These are phyloP conservation scores for Octodon degus DNA, from an alignment of 2,113 vertebrate genomes.

Conservation along the genomic window DNA sequence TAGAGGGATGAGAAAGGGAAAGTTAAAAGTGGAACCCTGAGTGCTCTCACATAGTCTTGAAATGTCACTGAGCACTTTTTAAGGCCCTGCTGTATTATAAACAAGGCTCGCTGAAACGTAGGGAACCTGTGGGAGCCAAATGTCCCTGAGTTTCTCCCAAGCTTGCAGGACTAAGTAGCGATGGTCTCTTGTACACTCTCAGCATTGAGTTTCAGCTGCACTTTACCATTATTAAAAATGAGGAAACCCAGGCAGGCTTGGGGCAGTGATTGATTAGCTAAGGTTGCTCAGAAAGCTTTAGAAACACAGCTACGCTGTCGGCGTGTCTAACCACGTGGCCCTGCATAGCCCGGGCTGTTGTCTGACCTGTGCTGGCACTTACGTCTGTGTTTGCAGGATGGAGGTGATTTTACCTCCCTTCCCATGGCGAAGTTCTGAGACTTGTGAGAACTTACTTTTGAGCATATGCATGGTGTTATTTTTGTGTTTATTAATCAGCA, in stretches of 20 bases:
- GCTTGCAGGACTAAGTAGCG: background rate
- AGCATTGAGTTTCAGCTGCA: background rate
- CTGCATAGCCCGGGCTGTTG: background rate
- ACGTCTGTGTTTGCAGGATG: background rate
- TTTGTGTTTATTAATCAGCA: background rate
- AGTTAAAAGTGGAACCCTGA: slow-evolving; percentile 30
- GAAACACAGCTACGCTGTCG: background rate
- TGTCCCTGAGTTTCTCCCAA: background rate
- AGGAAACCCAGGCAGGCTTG: background rate
- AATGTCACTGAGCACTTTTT: slow-evolving; percentile 19
- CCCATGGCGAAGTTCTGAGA: background rate
- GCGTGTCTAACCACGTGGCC: background rate
- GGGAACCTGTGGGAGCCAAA: background rate
- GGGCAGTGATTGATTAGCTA: background rate
- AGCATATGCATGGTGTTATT: background rate
- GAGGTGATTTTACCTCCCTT: background rate
- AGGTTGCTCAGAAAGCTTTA: background rate
- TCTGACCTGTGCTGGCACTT: background rate
- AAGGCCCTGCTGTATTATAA: background rate
- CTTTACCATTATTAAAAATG: background rate
- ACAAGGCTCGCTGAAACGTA: background rate
- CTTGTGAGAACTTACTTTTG: background rate
- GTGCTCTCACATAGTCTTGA: background rate
- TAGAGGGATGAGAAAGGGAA: slow-evolving; percentile 67
- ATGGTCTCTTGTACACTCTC: background rate